Base-by-base conservation (phyloP, 2,113 vertebrate species). In the Hoplias malabaricus region DNA sequence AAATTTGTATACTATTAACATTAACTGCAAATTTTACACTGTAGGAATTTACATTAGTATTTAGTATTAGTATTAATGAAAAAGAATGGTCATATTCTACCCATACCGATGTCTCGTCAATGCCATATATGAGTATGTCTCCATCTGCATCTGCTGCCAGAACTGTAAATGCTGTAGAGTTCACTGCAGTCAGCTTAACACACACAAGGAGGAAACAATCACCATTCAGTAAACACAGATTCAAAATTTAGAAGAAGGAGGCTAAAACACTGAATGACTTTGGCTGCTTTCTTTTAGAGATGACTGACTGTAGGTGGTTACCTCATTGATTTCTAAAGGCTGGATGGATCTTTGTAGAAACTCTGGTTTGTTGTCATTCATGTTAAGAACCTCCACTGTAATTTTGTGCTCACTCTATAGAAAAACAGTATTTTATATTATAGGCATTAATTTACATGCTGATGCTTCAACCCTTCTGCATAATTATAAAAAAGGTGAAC, bases 371-470 rank as follows among this genome's bases (percentile, higher is more conserved):
- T 96, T 94, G 81, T 94, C 94, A 0, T 95, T 95, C 83, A 93
- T 93, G 2, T 94, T 93, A 66, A 94, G 86, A 77, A 95, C 86
- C 86, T 95, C 91, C 68, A 94, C 92, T 5, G 92, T 77, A 71
- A 94, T 81, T 27, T 92, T 89, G 84, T 90, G 93, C 69, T 88
- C 86, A 63, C 75, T 84, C 91, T 93, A 38, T 9, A 76, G 79
- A 31, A 48, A n/a, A 38, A 66, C 23, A 62, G n/a, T 40, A 23
- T 4, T 38, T 75, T 19, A 71, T 62, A 3, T 5, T n/a, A 21
- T 0, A 25, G 14, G n/a, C n/a, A n/a, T n/a, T n/a, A n/a, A n/a
- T n/a, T n/a, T n/a, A n/a, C n/a, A n/a, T n/a, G n/a, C n/a, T n/a
- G n/a, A n/a, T n/a, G n/a, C n/a, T n/a, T n/a, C n/a, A n/a, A n/a